These are phyloP conservation scores for Amphiprion percula DNA, from an alignment of 2,113 vertebrate genomes.

Conservation along the genomic window DNA sequence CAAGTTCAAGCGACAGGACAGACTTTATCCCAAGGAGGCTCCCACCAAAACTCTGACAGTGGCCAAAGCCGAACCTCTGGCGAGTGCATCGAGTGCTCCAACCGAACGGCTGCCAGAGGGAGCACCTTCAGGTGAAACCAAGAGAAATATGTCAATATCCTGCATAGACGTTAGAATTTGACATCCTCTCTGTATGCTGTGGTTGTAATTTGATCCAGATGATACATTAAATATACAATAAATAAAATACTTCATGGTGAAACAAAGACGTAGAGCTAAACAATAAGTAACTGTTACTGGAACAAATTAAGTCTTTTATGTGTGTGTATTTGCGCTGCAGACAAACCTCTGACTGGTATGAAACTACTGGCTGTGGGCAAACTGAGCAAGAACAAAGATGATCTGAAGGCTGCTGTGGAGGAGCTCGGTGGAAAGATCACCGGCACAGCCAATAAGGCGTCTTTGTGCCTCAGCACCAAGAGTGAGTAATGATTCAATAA, in stretches of 20 bases:
- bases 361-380: slow-evolving; percentile 92
- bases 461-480: slow-evolving; percentile 92
- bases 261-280: no score
- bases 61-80: slow-evolving; percentile 56
- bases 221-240: no score
- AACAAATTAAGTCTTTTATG: background rate
- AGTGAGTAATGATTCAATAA: slow-evolving; percentile 84
- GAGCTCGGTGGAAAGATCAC: slow-evolving; percentile 93
- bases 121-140: slow-evolving; percentile 82
- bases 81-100: slow-evolving; percentile 70
- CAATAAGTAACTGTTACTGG: no score
- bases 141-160: background rate
- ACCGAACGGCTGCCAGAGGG: slow-evolving; percentile 63
- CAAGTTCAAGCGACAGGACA: slow-evolving; percentile 93
- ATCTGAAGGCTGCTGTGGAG: slow-evolving; percentile 89
- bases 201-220: no score
- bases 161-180: background rate
- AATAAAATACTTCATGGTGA: no score
- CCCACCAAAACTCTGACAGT: slow-evolving; percentile 35
- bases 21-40: slow-evolving; percentile 86
- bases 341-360: slow-evolving; percentile 92
- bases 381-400: slow-evolving; percentile 93
- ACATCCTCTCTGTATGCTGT: background rate
- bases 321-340: slow-evolving; percentile 70
- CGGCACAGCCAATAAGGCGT: slow-evolving; percentile 88